phyloP scores from a whole-genome alignment of 2,113 vertebrate species.

The Nymphicus hollandicus region DNA sequence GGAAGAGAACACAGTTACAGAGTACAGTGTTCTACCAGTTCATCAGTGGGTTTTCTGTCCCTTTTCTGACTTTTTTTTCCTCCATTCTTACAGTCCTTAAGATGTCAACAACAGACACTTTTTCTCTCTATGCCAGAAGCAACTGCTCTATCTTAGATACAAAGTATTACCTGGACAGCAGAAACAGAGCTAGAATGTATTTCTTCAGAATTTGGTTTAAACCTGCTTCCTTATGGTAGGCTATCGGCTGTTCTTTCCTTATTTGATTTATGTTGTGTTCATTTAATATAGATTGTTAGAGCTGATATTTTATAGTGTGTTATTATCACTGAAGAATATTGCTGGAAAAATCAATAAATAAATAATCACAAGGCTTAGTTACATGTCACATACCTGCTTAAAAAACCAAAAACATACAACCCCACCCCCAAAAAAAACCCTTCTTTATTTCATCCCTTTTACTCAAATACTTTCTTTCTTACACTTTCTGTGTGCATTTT shows the following conservation, averaged over 20 bases:
- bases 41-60: background rate
- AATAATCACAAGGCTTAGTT: background rate
- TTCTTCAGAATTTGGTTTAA: background rate
- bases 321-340: background rate
- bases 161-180: background rate
- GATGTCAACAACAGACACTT: background rate
- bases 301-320: background rate
- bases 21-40: background rate
- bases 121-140: background rate
- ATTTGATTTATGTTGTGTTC: background rate
- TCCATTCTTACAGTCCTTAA: background rate
- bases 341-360: background rate
- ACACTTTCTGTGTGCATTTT: background rate
- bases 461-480: background rate
- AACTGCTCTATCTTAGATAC: background rate
- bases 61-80: background rate
- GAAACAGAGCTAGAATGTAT: background rate
- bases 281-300: background rate
- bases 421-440: rapidly evolving
- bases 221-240: background rate
- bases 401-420: background rate
- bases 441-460: background rate
- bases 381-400: background rate
- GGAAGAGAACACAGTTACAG: background rate
- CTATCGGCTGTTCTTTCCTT: background rate